Conservation (phyloP, 2,113 vertebrate species). For the Spilogale gracilis region DNA sequence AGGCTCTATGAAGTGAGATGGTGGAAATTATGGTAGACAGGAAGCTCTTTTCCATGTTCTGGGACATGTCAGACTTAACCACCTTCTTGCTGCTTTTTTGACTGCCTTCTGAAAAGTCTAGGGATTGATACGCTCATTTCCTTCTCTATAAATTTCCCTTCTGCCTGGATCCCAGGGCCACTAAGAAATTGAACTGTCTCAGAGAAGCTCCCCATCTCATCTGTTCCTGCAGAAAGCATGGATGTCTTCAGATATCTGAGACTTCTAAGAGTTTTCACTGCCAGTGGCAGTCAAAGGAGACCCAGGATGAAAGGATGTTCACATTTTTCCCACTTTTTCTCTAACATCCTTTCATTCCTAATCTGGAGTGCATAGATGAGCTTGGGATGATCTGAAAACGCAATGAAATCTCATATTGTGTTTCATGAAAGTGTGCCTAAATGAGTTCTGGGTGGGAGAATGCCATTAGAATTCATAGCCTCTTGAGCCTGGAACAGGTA, state of each 20-base stretch:
- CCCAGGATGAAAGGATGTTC: neutral
- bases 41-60: neutral
- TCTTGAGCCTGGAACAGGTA: neutral
- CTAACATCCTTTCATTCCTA: neutral
- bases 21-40: too few relatives aligned
- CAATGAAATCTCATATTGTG: neutral
- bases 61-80: neutral
- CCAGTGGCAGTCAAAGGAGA: neutral
- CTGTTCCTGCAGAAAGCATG: neutral
- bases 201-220: neutral
- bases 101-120: neutral
- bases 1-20: neutral
- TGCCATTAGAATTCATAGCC: neutral
- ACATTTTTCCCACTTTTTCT: neutral
- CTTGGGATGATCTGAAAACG: neutral
- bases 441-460: neutral
- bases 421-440: neutral
- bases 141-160: neutral
- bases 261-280: neutral
- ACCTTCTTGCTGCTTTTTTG: neutral
- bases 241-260: neutral
- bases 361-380: neutral
- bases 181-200: neutral
- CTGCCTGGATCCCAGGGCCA: neutral
- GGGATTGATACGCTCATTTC: neutral